Conservation (phyloP, 23 tunicate species). For the Styela clava region DNA sequence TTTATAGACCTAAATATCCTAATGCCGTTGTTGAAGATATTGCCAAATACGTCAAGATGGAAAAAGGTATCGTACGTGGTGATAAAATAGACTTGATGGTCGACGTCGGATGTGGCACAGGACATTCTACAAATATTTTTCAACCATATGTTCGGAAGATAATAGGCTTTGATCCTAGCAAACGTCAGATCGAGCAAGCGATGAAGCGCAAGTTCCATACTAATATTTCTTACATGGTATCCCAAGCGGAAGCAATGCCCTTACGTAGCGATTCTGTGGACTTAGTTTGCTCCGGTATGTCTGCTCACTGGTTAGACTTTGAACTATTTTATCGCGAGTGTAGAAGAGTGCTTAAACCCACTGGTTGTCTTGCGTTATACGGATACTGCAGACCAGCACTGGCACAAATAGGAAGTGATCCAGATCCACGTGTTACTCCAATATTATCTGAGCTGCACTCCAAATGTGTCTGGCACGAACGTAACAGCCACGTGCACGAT, state of each 20-base stretch:
- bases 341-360: conserved; percentile 44
- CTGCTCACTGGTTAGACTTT: conserved; percentile 63
- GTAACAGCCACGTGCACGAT: conserved; percentile 3
- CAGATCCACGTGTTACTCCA: not conserved
- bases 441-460: not conserved
- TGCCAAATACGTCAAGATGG: not conserved
- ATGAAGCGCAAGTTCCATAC: conserved; percentile 2
- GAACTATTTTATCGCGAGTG: conserved; percentile 56
- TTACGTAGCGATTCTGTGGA: conserved; percentile 32
- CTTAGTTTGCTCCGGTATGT: conserved; percentile 42
- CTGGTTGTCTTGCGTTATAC: conserved; percentile 54
- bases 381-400: conserved; percentile 46
- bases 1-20: conserved; percentile 1
- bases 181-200: conserved; percentile 54
- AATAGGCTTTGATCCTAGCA: conserved; percentile 76
- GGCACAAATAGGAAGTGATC: not conserved
- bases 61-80: not conserved
- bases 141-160: conserved; percentile 32
- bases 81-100: conserved; percentile 14
- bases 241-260: conserved; percentile 35
- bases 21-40: not conserved
- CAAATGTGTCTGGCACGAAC: not conserved
- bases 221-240: conserved; percentile 36
- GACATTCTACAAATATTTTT: conserved; percentile 55
- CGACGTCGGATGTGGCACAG: conserved; percentile 84